Conservation (phyloP, 2,797 vertebrate species). For the Anguilla obscura region DNA sequence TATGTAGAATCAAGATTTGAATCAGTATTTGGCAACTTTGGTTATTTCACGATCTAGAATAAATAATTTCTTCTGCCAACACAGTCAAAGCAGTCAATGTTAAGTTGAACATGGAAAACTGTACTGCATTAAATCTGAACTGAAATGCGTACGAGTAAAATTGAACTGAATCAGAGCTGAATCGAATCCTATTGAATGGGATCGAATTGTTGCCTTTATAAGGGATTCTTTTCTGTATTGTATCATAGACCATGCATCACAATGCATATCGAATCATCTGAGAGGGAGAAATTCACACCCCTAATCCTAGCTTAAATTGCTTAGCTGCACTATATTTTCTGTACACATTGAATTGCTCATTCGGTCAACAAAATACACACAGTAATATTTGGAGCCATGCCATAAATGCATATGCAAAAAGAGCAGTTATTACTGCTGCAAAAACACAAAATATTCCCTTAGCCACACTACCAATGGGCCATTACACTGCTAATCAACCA, state of each 20-base stretch:
- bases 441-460: background rate
- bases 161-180: too few species aligned
- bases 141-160: too few species aligned
- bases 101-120: too few species aligned
- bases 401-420: constrained; percentile 47
- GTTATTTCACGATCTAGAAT: too few species aligned
- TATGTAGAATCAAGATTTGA: too few species aligned
- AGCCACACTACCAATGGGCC: background rate
- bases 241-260: background rate
- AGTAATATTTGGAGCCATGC: constrained; percentile 30
- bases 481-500: background rate
- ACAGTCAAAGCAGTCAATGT: too few species aligned
- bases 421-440: background rate
- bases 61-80: too few species aligned
- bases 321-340: background rate
- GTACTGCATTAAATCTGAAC: too few species aligned
- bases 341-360: background rate
- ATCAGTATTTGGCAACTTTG: too few species aligned
- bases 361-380: constrained; percentile 1
- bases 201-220: too few species aligned
- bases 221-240: too few species aligned
- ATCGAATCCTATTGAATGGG: too few species aligned
- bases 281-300: background rate
- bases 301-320: background rate
- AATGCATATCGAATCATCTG: background rate